These are phyloP conservation scores for Mergus octosetaceus DNA, from an alignment of 2,797 vertebrate genomes.

Conservation along the genomic window DNA sequence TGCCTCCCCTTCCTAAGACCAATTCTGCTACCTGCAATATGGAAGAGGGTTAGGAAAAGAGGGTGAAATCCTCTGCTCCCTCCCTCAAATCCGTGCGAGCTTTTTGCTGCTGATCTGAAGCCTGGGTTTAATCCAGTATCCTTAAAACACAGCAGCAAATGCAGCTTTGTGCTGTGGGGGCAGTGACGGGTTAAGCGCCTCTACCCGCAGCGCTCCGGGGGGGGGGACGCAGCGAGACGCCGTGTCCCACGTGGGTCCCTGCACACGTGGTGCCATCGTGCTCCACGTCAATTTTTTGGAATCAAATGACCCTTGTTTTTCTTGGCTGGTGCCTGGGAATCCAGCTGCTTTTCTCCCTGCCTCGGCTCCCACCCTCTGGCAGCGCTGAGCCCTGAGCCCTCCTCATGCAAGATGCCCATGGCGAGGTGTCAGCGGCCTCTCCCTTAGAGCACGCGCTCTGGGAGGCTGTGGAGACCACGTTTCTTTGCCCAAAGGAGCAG, in stretches of 20 bases:
- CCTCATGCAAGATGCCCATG: neutral
- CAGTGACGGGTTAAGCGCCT: neutral
- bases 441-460: neutral
- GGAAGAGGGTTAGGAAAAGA: neutral
- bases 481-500: neutral
- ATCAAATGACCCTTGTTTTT: neutral
- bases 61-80: neutral
- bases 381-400: neutral
- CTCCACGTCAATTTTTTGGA: accelerated
- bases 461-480: neutral
- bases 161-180: neutral
- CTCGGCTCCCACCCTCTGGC: neutral
- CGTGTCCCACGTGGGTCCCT: neutral
- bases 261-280: accelerated
- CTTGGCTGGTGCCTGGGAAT: neutral
- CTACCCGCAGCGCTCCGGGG: neutral
- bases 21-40: accelerated
- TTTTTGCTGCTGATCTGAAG: neutral
- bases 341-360: neutral
- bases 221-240: neutral
- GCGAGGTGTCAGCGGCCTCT: neutral
- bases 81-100: neutral
- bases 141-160: neutral
- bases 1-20: neutral
- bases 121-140: neutral